These are phyloP conservation scores for Xestia sexstrigata DNA, from an alignment of 2,888 invertebrate species.

Conservation along the genomic window DNA sequence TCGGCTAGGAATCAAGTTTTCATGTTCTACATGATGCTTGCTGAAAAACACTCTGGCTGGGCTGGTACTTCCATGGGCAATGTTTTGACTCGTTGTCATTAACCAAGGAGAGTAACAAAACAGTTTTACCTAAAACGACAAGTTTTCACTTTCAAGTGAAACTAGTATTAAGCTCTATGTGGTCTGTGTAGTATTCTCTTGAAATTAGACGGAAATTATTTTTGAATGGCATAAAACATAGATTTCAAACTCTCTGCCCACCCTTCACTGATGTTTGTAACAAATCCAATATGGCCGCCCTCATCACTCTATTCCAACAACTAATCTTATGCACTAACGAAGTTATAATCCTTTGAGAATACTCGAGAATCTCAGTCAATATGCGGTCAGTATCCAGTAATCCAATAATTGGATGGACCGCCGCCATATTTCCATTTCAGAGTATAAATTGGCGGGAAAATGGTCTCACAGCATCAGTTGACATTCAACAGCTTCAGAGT, in stretches of 20 bases:
- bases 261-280: not conserved
- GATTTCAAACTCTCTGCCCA: not conserved
- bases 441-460: constrained; percentile 83
- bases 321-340: constrained; percentile 81
- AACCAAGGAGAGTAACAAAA: not conserved
- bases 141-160: no score
- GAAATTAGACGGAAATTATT: not conserved
- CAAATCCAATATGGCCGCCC: constrained; percentile 56
- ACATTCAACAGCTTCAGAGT: constrained; percentile 74
- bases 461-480: constrained; percentile 80
- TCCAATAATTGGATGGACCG: constrained; percentile 85
- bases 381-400: constrained; percentile 85
- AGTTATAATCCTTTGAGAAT: constrained; percentile 83
- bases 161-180: no score
- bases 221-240: not conserved
- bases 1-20: no score
- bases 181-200: not conserved
- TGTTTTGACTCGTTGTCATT: not conserved
- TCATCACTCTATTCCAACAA: constrained; percentile 56
- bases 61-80: not conserved
- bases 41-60: no score
- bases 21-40: no score
- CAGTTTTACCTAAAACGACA: not conserved
- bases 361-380: constrained; percentile 73
- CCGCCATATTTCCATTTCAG: constrained; percentile 72